Evolutionary conservation across 2,888 invertebrate species (phyloP).

Genomic region (Theodoxus fluviatilis): DNA sequence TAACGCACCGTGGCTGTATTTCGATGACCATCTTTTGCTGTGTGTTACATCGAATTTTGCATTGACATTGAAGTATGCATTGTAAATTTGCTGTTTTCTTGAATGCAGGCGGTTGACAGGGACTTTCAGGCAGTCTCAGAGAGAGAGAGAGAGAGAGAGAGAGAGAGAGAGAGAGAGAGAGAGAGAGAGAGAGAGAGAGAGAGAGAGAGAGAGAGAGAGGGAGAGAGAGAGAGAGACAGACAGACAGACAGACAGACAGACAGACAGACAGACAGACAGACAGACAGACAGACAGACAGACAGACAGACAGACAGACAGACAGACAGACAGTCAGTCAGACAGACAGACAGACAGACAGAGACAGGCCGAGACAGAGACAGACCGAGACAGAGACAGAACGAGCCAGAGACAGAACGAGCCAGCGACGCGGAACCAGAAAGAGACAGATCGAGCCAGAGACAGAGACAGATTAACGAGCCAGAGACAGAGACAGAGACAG

Average conservation of each 20-base stretch:
- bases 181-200: neutral
- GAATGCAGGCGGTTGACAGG: no score
- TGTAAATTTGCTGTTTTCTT: no score
- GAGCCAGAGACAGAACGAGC: constrained; percentile 25
- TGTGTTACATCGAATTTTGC: no score
- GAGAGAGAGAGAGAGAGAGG: neutral
- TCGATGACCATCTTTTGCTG: no score
- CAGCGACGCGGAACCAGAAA: constrained; percentile 24
- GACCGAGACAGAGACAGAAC: constrained; percentile 4
- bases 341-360: neutral
- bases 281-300: neutral
- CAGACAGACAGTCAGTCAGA: no score
- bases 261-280: constrained; percentile 15
- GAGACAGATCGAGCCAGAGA: neutral
- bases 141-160: constrained; percentile 13
- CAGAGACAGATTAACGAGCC: neutral
- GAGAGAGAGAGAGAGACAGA: neutral
- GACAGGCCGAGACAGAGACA: neutral
- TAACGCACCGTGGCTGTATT: no score
- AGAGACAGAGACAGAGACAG: constrained; percentile 1
- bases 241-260: neutral
- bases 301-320: constrained; percentile 15
- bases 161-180: neutral
- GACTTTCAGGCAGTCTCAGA: neutral
- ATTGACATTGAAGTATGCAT: no score